Base-by-base conservation (phyloP, 2,113 vertebrate species). In the Camelus dromedarius region DNA sequence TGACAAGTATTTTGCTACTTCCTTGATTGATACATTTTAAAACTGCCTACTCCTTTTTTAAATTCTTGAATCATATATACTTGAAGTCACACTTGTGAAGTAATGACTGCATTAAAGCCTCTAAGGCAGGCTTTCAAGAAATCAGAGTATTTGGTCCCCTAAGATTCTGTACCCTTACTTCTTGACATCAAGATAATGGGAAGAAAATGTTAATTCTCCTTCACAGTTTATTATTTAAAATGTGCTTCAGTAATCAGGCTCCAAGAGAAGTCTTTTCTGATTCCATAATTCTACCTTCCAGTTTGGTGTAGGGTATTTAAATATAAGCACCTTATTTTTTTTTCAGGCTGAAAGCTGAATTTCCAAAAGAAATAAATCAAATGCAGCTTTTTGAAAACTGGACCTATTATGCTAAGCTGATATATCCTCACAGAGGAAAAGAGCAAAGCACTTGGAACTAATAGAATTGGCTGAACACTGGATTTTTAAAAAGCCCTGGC, bases 301-400 rank as follows among this genome's bases (percentile, higher is more conserved):
- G 67, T 83, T 88, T 91, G 46, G 50, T 93, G 26, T 92, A 48
- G 35, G 69, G 8, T 73, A 60, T 58, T 82, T 77, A 84, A 95
- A 89, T 90, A 67, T 6, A 85, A 80, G 8, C 15, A 42, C 1
- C 0, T 66, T 89, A 62, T 54, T 80, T 89, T 56, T 32, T 84
- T 46, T 84, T 67, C 15, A 86, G 26, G 35, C 62, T 58, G 18
- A 94, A 95, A 96, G 58, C 80, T 95, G 69, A 90, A 89, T 84
- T 96, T 58, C 54, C 76, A 64, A 83, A 96, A 95, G 56, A 96
- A 97, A 90, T 76, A 94, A 90, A 94, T 97, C 81, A 93, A 88
- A 89, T 42, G 35, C 14, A 75, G 42, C 14, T 67, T 75, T 95
- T 95, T 92, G 52, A 91, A 97, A 96, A 95, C 58, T 8, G 28